These are phyloP conservation scores for Leptinotarsa peninsularis DNA, from an alignment of 2,888 invertebrate species.

Conservation along the genomic window DNA sequence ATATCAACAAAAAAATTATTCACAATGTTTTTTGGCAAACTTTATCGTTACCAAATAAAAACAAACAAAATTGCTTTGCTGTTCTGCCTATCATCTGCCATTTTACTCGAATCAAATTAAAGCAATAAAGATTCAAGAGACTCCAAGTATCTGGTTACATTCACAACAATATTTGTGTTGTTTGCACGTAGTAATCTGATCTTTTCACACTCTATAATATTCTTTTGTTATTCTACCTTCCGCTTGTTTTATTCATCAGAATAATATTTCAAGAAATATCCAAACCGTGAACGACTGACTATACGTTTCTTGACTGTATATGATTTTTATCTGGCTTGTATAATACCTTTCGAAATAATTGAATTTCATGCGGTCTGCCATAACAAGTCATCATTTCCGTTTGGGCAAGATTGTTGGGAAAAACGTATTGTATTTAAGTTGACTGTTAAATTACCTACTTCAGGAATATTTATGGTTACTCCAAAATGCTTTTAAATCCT, in stretches of 20 bases:
- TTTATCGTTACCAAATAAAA: too few species aligned
- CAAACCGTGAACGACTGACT: conserved; percentile 10
- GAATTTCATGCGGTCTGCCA: conserved; percentile 24
- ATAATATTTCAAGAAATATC: conserved; percentile 9
- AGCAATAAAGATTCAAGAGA: neutral
- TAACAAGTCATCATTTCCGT: conserved; percentile 26
- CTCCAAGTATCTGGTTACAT: neutral
- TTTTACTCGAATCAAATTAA: neutral
- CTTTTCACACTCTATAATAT: conserved; percentile 9
- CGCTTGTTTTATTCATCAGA: conserved; percentile 11
- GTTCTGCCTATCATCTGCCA: too few species aligned
- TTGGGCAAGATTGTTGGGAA: conserved; percentile 18
- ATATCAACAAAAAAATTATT: too few species aligned
- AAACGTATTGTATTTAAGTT: neutral
- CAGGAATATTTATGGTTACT: neutral
- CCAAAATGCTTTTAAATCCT: neutral
- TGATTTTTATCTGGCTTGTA: neutral
- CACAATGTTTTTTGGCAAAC: too few species aligned
- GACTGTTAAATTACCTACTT: neutral
- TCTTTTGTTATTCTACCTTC: conserved; percentile 4
- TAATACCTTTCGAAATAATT: conserved; percentile 11
- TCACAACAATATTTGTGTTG: neutral
- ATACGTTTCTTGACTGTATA: conserved; percentile 8
- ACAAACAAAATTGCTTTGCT: too few species aligned
- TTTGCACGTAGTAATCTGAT: conserved; percentile 11